Conservation (phyloP, 2,797 vertebrate genomes). For the Channa striata region DNA sequence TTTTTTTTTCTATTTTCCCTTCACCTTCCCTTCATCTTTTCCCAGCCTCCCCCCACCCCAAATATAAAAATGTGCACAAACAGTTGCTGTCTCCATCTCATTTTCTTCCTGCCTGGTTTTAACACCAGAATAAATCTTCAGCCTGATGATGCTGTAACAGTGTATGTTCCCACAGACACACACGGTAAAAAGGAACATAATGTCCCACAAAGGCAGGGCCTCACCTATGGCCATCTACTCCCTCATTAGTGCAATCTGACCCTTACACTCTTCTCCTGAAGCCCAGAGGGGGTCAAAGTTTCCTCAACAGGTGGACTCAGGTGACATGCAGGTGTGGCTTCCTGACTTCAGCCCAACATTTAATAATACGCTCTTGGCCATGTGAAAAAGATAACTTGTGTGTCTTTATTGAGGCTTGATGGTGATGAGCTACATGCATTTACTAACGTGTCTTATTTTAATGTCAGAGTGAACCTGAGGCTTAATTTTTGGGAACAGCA, state of each 20-base stretch:
- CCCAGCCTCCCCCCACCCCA: background rate
- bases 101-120: constrained; percentile 35
- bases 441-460: too few relatives aligned
- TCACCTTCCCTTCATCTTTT: constrained; percentile 50
- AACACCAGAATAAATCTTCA: constrained; percentile 31
- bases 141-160: background rate
- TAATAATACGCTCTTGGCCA: background rate
- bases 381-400: too few relatives aligned
- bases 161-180: constrained; percentile 10
- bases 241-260: constrained; percentile 58
- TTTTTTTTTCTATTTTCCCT: constrained; percentile 11
- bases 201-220: constrained; percentile 18
- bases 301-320: constrained; percentile 62
- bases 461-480: too few relatives aligned
- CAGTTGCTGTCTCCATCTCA: constrained; percentile 4
- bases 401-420: too few relatives aligned
- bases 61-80: constrained; percentile 23
- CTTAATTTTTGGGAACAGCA: too few relatives aligned
- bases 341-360: constrained; percentile 29
- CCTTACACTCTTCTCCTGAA: constrained; percentile 47
- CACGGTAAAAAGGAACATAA: constrained; percentile 23
- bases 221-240: constrained; percentile 56
- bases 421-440: too few relatives aligned
- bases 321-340: constrained; percentile 66
- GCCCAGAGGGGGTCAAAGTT: constrained; percentile 11